Conservation (phyloP, 92 coral and sea anemone genomes). For the Muricea muricata region DNA sequence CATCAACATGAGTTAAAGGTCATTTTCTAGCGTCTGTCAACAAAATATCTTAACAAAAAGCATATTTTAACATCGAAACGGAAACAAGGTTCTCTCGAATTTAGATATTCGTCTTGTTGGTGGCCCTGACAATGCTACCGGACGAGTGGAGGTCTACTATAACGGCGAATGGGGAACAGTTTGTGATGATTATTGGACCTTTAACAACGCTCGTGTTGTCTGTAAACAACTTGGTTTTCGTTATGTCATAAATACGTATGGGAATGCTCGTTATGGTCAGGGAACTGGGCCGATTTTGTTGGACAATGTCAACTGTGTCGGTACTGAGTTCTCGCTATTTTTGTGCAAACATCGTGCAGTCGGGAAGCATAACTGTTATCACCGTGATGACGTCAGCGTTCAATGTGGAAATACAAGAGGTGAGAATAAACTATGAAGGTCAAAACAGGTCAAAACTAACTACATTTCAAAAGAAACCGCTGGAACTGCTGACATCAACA, state of each 20-base stretch:
- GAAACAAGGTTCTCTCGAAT: not conserved
- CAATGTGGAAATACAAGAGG: not conserved
- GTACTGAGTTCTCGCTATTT: not conserved
- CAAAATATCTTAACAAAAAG: too few species aligned
- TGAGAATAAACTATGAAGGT: too few species aligned
- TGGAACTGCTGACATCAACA: too few species aligned
- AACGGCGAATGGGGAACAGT: constrained; percentile 9
- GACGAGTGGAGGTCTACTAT: constrained; percentile 3
- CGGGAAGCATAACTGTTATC: not conserved
- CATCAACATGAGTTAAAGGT: too few species aligned
- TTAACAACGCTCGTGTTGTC: constrained; percentile 1
- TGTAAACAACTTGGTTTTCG: constrained; percentile 18
- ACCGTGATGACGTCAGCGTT: not conserved
- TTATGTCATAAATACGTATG: not conserved
- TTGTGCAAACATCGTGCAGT: not conserved
- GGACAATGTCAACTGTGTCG: not conserved
- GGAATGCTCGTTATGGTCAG: not conserved
- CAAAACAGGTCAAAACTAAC: too few species aligned
- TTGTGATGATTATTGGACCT: not conserved
- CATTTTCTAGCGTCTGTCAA: too few species aligned
- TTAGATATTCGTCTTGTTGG: not conserved
- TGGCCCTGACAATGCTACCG: not conserved
- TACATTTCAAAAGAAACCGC: too few species aligned
- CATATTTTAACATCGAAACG: not conserved
- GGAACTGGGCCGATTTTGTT: not conserved